phyloP scores from a whole-genome alignment of 2,888 invertebrate species.

The Phyllotreta cruciferae region DNA sequence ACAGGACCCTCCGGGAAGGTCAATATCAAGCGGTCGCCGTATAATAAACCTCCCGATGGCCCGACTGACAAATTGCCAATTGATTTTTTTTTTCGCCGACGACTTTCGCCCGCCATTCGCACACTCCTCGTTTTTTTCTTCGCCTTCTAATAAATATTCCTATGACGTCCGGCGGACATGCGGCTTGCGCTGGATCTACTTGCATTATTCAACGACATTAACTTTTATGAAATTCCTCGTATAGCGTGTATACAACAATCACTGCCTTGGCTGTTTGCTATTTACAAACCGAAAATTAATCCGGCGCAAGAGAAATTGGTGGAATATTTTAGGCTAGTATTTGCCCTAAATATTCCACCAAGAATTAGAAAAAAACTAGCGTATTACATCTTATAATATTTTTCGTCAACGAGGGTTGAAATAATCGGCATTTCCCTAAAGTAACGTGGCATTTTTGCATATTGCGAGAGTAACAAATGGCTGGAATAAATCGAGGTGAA shows the following conservation, averaged over 20 bases:
- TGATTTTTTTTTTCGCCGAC: slow-evolving; percentile 44
- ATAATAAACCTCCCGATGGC: slow-evolving; percentile 39
- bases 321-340: no score
- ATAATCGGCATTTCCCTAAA: no score
- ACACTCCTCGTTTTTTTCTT: slow-evolving; percentile 23
- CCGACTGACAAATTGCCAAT: slow-evolving; percentile 46
- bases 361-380: no score
- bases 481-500: no score
- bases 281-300: no score
- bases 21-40: slow-evolving; percentile 40
- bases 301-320: no score
- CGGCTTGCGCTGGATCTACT: slow-evolving; percentile 21
- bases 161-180: slow-evolving; percentile 29
- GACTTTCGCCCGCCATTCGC: slow-evolving; percentile 41
- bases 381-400: no score
- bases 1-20: slow-evolving; percentile 37
- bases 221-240: neutral
- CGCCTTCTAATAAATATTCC: slow-evolving; percentile 33
- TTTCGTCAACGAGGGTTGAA: no score
- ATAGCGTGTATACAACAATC: neutral
- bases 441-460: no score
- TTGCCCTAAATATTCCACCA: no score
- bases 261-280: neutral
- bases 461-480: no score
- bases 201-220: slow-evolving; percentile 14